These are phyloP conservation scores for Chloroclysta siterata DNA, from an alignment of 2,888 invertebrate species.

Conservation along the genomic window DNA sequence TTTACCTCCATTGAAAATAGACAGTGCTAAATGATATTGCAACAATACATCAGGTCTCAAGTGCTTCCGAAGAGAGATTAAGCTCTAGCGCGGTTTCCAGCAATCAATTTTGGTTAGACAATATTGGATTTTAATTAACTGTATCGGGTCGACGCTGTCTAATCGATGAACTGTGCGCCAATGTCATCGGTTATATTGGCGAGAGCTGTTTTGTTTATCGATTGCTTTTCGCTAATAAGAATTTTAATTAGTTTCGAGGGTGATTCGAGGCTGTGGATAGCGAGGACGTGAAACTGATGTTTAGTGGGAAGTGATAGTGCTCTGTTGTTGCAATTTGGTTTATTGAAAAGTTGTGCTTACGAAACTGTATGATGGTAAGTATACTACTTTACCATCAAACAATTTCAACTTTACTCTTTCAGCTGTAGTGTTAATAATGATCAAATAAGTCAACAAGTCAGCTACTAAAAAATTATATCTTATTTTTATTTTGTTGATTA, in stretches of 20 bases:
- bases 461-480: too few relatives aligned
- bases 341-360: constrained; percentile 1
- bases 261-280: constrained; percentile 12
- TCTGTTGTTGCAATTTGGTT: neutral
- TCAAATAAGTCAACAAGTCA: too few relatives aligned
- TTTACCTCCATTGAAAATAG: constrained; percentile 21
- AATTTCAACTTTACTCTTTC: too few relatives aligned
- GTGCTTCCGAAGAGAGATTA: constrained; percentile 51
- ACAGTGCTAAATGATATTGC: constrained; percentile 41
- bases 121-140: constrained; percentile 85
- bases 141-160: constrained; percentile 66
- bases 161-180: constrained; percentile 63
- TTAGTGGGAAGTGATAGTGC: neutral
- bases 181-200: constrained; percentile 56
- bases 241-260: constrained; percentile 36
- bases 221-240: constrained; percentile 42
- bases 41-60: constrained; percentile 45
- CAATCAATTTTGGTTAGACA: constrained; percentile 84
- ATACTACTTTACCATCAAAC: too few relatives aligned
- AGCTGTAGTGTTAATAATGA: too few relatives aligned
- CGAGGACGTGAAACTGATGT: constrained; percentile 1
- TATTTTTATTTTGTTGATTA: too few relatives aligned
- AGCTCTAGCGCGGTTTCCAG: constrained; percentile 60
- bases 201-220: constrained; percentile 54
- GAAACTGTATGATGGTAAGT: neutral